Percentiles rank a stretch among this genome's conserved stretches.
Evolutionary conservation across 2,888 invertebrate species (phyloP).

Genomic region (Cyclophora albipunctata): DNA sequence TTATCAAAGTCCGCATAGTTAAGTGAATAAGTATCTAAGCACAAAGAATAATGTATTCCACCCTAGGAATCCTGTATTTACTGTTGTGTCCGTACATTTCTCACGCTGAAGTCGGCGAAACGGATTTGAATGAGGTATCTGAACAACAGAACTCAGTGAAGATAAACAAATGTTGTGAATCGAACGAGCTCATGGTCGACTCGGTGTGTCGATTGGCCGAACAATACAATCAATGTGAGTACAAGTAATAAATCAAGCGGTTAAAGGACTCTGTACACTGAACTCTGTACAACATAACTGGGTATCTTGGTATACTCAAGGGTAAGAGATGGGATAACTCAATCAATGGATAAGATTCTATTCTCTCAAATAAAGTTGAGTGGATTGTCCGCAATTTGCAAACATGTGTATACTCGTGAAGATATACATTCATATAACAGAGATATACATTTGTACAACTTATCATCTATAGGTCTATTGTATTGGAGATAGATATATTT

Average conservation of each 20-base stretch:
- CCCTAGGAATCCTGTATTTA: constrained; percentile 54
- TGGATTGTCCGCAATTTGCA: too few relatives aligned
- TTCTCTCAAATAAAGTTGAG: too few relatives aligned
- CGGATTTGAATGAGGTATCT: constrained; percentile 66
- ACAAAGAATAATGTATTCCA: constrained; percentile 26
- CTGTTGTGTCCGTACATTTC: constrained; percentile 28
- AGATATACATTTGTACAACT: too few relatives aligned
- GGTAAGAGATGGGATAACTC: too few relatives aligned
- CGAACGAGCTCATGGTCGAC: constrained; percentile 81
- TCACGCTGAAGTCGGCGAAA: constrained; percentile 40
- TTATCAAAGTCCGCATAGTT: too few relatives aligned
- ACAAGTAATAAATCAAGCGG: constrained; percentile 4
- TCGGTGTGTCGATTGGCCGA: constrained; percentile 78
- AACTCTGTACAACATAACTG: too few relatives aligned
- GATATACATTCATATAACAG: too few relatives aligned
- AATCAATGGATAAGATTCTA: too few relatives aligned
- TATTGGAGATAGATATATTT: too few relatives aligned
- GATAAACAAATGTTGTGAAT: constrained; percentile 88
- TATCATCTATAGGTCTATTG: too few relatives aligned
- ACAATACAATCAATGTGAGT: constrained; percentile 76
- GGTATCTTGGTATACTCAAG: too few relatives aligned
- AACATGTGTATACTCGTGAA: too few relatives aligned
- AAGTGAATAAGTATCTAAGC: not conserved
- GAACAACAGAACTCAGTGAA: constrained; percentile 66
- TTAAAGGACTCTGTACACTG: not conserved